These are phyloP conservation scores for Athripsodes cinereus DNA, from an alignment of 2,888 invertebrate genomes.

Conservation along the genomic window DNA sequence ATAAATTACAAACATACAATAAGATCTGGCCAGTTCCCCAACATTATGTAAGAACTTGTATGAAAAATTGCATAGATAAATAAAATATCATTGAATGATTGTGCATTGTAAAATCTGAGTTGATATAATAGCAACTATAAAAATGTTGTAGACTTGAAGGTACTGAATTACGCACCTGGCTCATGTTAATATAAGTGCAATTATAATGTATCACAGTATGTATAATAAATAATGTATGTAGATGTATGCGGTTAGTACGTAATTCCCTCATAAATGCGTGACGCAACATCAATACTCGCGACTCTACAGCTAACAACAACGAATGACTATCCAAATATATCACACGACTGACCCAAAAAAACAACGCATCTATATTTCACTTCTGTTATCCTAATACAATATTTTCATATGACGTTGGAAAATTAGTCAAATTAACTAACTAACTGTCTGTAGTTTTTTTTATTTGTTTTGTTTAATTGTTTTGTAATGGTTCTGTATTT, in stretches of 20 bases:
- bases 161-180: background rate
- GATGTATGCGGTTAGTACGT: background rate
- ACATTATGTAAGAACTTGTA: no score
- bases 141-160: constrained; percentile 11
- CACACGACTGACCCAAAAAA: constrained; percentile 20
- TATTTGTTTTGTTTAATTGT: no score
- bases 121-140: background rate
- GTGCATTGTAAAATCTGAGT: no score
- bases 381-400: constrained; percentile 10
- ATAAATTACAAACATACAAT: no score
- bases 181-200: constrained; percentile 9
- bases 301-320: no score
- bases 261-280: constrained; percentile 6
- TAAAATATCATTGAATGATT: no score
- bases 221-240: no score
- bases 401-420: background rate
- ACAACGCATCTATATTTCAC: constrained; percentile 7
- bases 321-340: constrained; percentile 12
- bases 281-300: constrained; percentile 16
- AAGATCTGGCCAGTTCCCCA: no score
- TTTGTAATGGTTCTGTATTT: no score
- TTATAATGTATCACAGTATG: no score
- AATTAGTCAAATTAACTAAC: background rate
- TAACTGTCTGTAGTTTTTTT: no score
- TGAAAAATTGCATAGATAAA: no score